Percentiles rank a stretch among this genome's conserved stretches.
phyloP scores from a whole-genome alignment of 2,113 vertebrate genomes.

The Microtus oregoni region DNA sequence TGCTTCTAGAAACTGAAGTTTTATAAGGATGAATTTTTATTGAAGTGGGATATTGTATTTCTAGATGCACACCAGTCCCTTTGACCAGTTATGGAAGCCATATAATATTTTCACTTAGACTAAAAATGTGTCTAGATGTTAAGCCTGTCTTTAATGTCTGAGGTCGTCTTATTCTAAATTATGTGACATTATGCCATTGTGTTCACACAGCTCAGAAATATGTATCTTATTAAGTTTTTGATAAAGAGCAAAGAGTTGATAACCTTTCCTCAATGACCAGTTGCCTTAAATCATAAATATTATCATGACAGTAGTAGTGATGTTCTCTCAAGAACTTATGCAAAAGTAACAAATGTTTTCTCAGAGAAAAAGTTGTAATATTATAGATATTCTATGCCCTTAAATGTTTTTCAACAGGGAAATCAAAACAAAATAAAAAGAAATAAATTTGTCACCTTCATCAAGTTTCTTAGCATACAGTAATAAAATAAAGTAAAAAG shows the following conservation, averaged over 20 bases:
- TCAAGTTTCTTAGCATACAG: not conserved
- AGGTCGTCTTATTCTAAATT: not conserved
- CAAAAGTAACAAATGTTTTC: not conserved
- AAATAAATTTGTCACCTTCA: not conserved
- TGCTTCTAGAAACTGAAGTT: not conserved
- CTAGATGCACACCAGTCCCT: not conserved
- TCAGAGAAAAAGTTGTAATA: not conserved
- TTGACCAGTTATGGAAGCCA: not conserved
- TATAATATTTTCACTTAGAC: not conserved
- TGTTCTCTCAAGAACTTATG: not conserved
- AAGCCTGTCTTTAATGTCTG: conserved; percentile 11
- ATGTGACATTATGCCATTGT: not conserved
- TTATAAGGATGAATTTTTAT: not conserved
- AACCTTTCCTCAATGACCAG: not conserved
- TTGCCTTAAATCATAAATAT: conserved; percentile 29
- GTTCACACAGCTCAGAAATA: not conserved
- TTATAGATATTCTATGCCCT: not conserved
- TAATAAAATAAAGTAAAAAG: not conserved
- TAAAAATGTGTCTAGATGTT: not conserved
- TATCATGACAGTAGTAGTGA: not conserved
- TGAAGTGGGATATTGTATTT: not conserved
- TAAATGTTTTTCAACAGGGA: not conserved
- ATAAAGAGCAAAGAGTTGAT: not conserved
- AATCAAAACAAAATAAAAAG: not conserved
- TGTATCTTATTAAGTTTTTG: not conserved